Base-by-base conservation (phyloP, 2,888 invertebrate species). In the Eilema depressum region DNA sequence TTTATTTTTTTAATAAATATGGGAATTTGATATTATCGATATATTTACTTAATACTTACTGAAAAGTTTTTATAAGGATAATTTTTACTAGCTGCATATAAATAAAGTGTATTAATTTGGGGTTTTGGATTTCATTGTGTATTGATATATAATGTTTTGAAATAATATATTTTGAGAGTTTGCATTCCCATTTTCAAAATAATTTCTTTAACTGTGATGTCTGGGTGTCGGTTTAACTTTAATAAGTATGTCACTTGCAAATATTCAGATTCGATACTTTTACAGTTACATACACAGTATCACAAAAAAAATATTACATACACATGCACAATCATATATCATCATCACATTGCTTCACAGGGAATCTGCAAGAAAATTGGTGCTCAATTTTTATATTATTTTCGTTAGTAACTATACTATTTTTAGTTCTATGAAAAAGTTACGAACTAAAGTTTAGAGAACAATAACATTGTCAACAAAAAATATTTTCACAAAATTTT, bases 211-310 rank as follows among this genome's bases (percentile, higher is more conserved):
- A 91, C 90, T 91, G 87, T 91, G 91, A 93, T 92, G 92, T 93
- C 89, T 87, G 87, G 93, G 93, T 93, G 92, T 89, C 85, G 93
- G 94, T 91, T 87, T 91, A 92, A 91, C 88, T 77, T 75, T 70
- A 76, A 61, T 77, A 76, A 76, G 57, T 77, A 76, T 83, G 81
- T 91, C 88, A 91, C 93, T 92, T 93, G 92, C 92, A 92, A 92
- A 90, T 91, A 82, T 72, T 82, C 73, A n/a, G n/a, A n/a, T 53
- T 10, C 8, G 2, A 53, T 53, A 47, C 10, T 53, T 10, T 53
- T n/a, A 53, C 53, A n/a, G 53, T 10, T n/a, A 4, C 20, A 53
- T n/a, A 53, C 20, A 20, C 47, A 3, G 20, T 47, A 47, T 47
- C 17, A 47, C 20, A 41, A 41, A 41, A 41, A 41, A 41, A 41